Percentiles rank a stretch among this genome's conserved stretches.
phyloP scores from a whole-genome alignment of 2,113 vertebrate genomes.

The Dryoscopus gambensis region DNA sequence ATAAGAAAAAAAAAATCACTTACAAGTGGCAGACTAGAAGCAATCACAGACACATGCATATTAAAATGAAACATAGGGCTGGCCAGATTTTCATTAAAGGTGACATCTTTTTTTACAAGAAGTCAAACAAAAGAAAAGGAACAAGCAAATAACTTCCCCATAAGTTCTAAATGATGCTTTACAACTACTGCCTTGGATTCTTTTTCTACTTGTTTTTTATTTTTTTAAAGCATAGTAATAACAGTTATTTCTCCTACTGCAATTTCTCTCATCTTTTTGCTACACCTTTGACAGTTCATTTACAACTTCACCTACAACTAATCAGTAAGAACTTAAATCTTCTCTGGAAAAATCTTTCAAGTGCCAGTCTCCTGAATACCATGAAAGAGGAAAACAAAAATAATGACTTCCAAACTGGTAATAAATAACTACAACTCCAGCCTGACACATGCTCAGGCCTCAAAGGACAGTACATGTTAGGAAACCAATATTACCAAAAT shows the following conservation, averaged over 20 bases:
- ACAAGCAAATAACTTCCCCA: not conserved
- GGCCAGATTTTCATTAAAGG: not conserved
- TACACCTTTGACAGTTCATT: slow-evolving; percentile 26
- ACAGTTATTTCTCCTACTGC: not conserved
- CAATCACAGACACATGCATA: not conserved
- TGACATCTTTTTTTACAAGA: not conserved
- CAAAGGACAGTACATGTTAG: slow-evolving; percentile 19
- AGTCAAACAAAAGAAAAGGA: not conserved
- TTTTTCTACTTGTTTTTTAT: not conserved
- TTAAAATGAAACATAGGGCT: not conserved
- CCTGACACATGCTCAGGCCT: not conserved
- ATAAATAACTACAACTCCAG: slow-evolving; percentile 51
- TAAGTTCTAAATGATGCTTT: not conserved
- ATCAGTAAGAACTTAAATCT: slow-evolving; percentile 38
- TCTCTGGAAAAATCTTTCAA: slow-evolving; percentile 41
- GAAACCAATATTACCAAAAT: not conserved
- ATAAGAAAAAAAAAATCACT: not conserved
- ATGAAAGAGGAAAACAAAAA: slow-evolving; percentile 41
- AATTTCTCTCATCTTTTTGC: not conserved
- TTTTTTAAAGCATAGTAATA: not conserved
- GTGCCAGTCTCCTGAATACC: not conserved
- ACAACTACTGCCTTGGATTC: not conserved
- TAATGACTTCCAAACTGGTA: not conserved
- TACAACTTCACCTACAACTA: slow-evolving; percentile 20
- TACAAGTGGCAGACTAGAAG: not conserved